Conservation (phyloP, 2,113 vertebrate species). For the Nipponia nippon region DNA sequence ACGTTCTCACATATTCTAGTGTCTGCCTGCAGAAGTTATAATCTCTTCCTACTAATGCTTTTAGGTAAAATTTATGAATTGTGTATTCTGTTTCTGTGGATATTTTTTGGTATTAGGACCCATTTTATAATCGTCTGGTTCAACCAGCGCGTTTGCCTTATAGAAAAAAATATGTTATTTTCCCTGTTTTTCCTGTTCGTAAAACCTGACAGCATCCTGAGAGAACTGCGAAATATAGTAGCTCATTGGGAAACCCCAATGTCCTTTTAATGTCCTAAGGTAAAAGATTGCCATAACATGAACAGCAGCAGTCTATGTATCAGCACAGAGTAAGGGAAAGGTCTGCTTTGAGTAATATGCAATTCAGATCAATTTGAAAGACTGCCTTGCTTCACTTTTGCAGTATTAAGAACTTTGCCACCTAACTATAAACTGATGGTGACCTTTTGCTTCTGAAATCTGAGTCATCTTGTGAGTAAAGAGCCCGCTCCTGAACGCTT, state of each 20-base stretch:
- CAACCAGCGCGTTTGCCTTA: not conserved
- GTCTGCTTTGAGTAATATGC: conserved; percentile 5
- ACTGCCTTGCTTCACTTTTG: not conserved
- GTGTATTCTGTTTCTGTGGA: fast-evolving
- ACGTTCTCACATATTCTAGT: not conserved
- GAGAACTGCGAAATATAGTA: not conserved
- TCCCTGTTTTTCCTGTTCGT: not conserved
- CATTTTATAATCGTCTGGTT: not conserved
- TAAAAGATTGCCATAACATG: not conserved
- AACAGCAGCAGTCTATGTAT: not conserved
- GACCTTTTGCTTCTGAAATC: conserved; percentile 33
- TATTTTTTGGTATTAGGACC: not conserved
- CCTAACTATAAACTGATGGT: conserved; percentile 8
- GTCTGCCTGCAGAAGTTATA: not conserved
- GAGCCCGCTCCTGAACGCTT: conserved; percentile 27
- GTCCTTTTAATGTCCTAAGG: not conserved
- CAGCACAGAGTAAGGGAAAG: not conserved
- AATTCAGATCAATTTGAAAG: conserved; percentile 40
- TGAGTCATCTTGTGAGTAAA: conserved; percentile 25
- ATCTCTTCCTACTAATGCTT: not conserved
- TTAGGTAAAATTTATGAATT: not conserved
- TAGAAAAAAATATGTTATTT: not conserved
- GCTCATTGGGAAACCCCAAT: not conserved
- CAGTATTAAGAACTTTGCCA: conserved; percentile 32
- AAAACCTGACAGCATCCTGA: not conserved